phyloP scores from a whole-genome alignment of 2,113 vertebrate genomes.

The Ivindomyrus marchei region DNA sequence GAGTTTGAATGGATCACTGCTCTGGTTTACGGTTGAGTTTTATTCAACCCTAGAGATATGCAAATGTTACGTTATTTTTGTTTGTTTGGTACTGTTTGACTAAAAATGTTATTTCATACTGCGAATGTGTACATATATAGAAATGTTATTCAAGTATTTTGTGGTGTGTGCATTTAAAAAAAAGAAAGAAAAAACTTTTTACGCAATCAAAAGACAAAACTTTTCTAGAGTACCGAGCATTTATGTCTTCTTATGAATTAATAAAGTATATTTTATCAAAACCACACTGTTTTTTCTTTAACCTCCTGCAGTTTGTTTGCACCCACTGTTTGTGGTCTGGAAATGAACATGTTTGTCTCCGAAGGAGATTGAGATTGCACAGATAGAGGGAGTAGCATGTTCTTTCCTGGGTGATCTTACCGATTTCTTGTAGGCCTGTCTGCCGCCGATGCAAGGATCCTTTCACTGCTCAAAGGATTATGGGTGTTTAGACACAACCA shows the following conservation, averaged over 20 bases:
- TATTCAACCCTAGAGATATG: constrained; percentile 17
- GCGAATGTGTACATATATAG: constrained; percentile 1
- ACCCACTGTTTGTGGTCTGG: background rate
- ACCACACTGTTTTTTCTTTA: background rate
- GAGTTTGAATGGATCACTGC: background rate
- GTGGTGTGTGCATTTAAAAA: background rate
- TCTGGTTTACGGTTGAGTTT: constrained; percentile 19
- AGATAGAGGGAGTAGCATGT: background rate
- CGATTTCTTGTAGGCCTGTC: background rate
- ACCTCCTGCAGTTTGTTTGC: background rate
- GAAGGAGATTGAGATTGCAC: background rate
- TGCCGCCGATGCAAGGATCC: background rate
- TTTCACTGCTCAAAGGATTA: background rate
- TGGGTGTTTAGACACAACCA: background rate
- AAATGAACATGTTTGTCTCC: background rate
- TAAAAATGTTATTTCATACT: background rate
- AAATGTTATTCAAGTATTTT: constrained; percentile 17
- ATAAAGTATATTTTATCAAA: constrained; percentile 25
- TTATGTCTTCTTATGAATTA: constrained; percentile 12
- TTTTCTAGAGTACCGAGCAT: background rate
- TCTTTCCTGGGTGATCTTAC: background rate
- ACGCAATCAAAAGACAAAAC: background rate
- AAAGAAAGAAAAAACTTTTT: background rate
- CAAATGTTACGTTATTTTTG: background rate
- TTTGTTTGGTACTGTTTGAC: background rate